Evolutionary conservation across 2,113 vertebrate species (phyloP).

Genomic region (Bolborhynchus lineola): DNA sequence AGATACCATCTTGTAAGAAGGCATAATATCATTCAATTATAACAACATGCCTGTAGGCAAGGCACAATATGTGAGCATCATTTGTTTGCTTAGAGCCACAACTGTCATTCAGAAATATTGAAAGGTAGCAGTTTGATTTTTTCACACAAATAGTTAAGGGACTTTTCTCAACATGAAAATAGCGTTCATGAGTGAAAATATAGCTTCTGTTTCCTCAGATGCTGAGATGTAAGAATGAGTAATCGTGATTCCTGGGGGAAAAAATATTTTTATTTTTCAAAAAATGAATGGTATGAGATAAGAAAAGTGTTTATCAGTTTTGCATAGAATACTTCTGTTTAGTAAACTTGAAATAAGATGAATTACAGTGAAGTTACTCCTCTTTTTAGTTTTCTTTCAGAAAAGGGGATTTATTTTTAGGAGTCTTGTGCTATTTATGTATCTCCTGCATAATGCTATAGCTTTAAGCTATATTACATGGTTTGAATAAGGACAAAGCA

Average conservation of each 20-base stretch:
- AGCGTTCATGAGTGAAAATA: conserved; percentile 26
- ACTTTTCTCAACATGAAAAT: conserved; percentile 59
- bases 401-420: background rate
- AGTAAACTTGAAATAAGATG: conserved; percentile 6
- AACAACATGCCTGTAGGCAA: conserved; percentile 64
- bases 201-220: conserved; percentile 48
- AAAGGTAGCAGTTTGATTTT: conserved; percentile 59
- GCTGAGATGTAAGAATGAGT: conserved; percentile 39
- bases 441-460: background rate
- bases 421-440: background rate
- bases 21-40: conserved; percentile 9
- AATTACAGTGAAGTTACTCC: background rate
- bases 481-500: background rate
- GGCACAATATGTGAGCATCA: conserved; percentile 54
- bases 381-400: background rate
- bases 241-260: background rate
- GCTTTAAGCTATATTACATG: background rate
- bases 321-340: background rate
- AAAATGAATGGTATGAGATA: background rate
- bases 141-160: conserved; percentile 60
- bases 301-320: conserved; percentile 31
- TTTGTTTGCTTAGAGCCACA: conserved; percentile 52
- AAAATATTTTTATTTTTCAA: background rate
- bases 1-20: conserved; percentile 45
- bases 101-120: conserved; percentile 62